Evolutionary conservation across 2,797 vertebrate genomes (phyloP).

Genomic region (Amphiprion clarkii): DNA sequence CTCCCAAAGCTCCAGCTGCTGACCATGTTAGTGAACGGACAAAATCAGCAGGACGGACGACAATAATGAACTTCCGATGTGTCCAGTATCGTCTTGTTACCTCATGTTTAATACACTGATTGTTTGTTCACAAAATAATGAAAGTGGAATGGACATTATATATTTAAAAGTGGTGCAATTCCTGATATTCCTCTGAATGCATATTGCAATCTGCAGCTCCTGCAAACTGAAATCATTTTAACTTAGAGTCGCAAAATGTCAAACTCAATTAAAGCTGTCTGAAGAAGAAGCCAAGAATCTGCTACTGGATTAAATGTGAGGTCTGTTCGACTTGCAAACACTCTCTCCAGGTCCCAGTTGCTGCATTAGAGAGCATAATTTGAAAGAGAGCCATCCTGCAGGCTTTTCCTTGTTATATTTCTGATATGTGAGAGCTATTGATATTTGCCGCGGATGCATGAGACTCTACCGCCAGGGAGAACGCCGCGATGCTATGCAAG

Average conservation of each 20-base stretch:
- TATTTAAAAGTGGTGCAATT: neutral
- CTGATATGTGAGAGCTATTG: constrained; percentile 41
- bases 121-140: neutral
- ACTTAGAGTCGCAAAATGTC: constrained; percentile 15
- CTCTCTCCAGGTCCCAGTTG: neutral
- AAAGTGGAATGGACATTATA: neutral
- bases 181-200: constrained; percentile 2
- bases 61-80: neutral
- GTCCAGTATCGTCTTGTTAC: too few species aligned
- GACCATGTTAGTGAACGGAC: neutral
- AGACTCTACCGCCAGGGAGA: constrained; percentile 9
- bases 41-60: neutral
- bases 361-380: constrained; percentile 15
- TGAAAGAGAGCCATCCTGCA: neutral
- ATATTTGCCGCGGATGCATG: constrained; percentile 26
- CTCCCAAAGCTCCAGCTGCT: too few species aligned
- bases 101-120: neutral
- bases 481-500: neutral
- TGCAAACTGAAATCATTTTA: constrained; percentile 3
- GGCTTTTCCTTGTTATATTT: constrained; percentile 8
- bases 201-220: neutral
- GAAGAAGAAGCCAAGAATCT: constrained; percentile 16
- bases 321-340: constrained; percentile 6
- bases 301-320: constrained; percentile 36
- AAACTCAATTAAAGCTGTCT: constrained; percentile 38